Base-by-base conservation (phyloP, 2,888 invertebrate genomes). In the Neoscelio sp. region DNA sequence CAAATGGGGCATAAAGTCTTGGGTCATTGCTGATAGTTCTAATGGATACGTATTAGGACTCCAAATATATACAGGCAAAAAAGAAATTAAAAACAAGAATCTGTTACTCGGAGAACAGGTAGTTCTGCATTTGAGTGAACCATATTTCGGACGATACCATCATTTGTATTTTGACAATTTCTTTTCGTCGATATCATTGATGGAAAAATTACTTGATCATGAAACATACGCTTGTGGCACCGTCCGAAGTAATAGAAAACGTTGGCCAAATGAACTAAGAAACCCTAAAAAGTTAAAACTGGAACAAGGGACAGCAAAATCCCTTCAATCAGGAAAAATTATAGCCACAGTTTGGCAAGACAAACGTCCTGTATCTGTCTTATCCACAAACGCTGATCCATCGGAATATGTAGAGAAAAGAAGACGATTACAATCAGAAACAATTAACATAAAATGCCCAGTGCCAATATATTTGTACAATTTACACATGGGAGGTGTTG, bases 401-500 rank as follows among this genome's bases (percentile, higher is more conserved):
- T 44, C 28, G 28, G 28, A 28, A 12, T 8, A n/a, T 46, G 15
- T 46, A 33, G 60, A 62, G 3, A 60, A 46, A 46, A 28, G 20
- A 12, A 17, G 46, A 15, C 6, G 33, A 13, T 33, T 35, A n/a
- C n/a, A n/a, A n/a, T 40, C 15, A 28, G 6, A 48, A 13, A 12
- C 13, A 1, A 26, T 1, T 26, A 13, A 48, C 10, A 17, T 50
- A 0, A 18, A 23, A 12, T 52, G 52, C 18, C 50, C 65, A 10
- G 23, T 10, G 5, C 23, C 26, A 18, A 15, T 62, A 3, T 33
- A 62, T 23, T 6, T 35, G 6, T 62, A 62, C 10, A 48, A 62
- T 15, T 50, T 40, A 10, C 6, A 65, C 15, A 65, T 65, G 65
- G 52, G 40, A 7, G 65, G 65, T 5, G 65, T 65, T 15, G 52